Evolutionary conservation across 2,797 vertebrate species (phyloP).

Genomic region (Lepidocolaptes lacrymiger): DNA sequence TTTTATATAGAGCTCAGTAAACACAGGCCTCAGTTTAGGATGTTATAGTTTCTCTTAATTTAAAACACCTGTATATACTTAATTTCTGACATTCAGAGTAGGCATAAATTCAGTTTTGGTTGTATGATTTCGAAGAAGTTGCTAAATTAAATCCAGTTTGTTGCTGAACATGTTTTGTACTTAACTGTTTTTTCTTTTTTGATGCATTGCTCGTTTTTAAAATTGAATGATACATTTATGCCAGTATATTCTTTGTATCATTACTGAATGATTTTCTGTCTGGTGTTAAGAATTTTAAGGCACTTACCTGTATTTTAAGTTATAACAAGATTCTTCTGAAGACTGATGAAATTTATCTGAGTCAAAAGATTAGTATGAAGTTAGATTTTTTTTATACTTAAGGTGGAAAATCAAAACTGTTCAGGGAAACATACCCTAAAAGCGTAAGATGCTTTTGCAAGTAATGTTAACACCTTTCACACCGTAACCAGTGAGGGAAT

Average conservation of each 20-base stretch:
- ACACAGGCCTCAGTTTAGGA: not conserved
- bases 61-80: not conserved
- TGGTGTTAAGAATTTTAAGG: not conserved
- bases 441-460: not conserved
- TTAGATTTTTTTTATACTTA: not conserved
- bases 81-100: not conserved
- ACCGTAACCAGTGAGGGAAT: not conserved
- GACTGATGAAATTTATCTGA: not conserved
- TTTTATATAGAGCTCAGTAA: not conserved
- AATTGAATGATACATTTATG: not conserved
- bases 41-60: not conserved
- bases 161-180: not conserved
- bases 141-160: not conserved
- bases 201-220: not conserved
- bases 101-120: not conserved
- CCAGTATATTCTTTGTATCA: not conserved
- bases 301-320: not conserved
- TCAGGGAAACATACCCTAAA: not conserved
- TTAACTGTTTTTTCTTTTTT: not conserved
- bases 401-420: not conserved
- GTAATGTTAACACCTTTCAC: not conserved
- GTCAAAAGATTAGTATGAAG: not conserved
- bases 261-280: not conserved
- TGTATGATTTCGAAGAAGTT: not conserved
- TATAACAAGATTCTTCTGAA: not conserved